Evolutionary conservation across 2,888 invertebrate genomes (phyloP).

Genomic region (Apodemia duryi): DNA sequence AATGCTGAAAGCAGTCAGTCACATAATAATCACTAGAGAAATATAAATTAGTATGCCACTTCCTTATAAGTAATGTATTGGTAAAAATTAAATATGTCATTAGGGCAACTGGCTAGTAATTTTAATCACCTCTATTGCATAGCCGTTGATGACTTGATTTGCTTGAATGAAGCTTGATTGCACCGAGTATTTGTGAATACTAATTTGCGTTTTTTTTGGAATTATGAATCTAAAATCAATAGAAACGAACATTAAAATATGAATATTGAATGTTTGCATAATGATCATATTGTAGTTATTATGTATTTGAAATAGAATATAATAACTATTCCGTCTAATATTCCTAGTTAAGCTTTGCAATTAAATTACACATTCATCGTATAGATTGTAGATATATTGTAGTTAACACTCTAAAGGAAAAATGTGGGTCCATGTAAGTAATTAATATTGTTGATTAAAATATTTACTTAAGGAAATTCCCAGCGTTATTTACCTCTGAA

Average conservation of each 20-base stretch:
- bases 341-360: too few species aligned
- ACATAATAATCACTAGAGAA: background rate
- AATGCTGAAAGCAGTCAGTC: too few species aligned
- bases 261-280: background rate
- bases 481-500: too few species aligned
- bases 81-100: background rate
- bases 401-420: too few species aligned
- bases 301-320: too few species aligned
- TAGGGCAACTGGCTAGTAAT: background rate
- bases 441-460: too few species aligned
- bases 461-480: too few species aligned
- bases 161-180: slow-evolving; percentile 6
- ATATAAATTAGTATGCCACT: background rate
- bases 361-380: too few species aligned
- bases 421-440: too few species aligned
- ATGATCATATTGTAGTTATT: background rate
- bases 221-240: slow-evolving; percentile 2
- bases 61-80: background rate
- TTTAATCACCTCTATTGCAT: slow-evolving; percentile 7
- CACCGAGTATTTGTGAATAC: background rate
- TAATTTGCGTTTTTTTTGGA: background rate
- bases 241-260: background rate
- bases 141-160: background rate
- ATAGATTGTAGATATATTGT: too few species aligned
- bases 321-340: too few species aligned